Percentiles rank a stretch among this genome's conserved stretches.
phyloP scores from a whole-genome alignment of 2,113 vertebrate genomes.

The Callorhinus ursinus region DNA sequence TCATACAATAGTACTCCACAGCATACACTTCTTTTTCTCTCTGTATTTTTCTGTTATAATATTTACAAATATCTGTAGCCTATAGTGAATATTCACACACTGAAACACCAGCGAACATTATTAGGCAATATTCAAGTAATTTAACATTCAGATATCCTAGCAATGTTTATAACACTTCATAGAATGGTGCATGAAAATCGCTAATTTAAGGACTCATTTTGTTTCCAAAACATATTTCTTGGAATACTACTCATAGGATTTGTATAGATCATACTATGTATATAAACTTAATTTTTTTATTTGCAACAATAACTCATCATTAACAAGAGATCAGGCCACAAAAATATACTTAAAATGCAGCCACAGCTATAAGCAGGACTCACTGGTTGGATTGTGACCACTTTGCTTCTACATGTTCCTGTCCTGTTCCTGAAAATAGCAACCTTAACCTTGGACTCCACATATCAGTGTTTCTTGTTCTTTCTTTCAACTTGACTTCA shows the following conservation, averaged over 20 bases:
- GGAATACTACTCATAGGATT: not conserved
- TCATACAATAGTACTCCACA: not conserved
- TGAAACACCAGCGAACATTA: not conserved
- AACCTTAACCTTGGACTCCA: not conserved
- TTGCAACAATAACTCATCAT: not conserved
- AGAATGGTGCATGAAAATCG: not conserved
- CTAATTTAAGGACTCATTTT: slow-evolving; percentile 31
- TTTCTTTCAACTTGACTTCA: not conserved
- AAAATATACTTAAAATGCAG: not conserved
- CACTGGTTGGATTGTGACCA: not conserved
- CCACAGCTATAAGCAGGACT: not conserved
- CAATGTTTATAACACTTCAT: not conserved
- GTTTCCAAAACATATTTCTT: slow-evolving; percentile 27
- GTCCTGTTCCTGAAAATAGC: not conserved
- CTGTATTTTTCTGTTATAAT: not conserved
- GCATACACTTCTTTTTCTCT: not conserved
- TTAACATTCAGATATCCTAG: not conserved
- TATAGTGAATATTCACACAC: not conserved
- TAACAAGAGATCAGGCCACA: not conserved
- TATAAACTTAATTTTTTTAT: not conserved
- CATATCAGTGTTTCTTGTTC: not conserved
- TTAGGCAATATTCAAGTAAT: not conserved
- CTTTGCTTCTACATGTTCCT: not conserved
- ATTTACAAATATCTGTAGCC: not conserved
- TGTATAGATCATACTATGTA: not conserved